Evolutionary conservation across 2,888 invertebrate species (phyloP), one percentile per base, ranked within the genome.

Genomic region (Diadromus collaris): DNA sequence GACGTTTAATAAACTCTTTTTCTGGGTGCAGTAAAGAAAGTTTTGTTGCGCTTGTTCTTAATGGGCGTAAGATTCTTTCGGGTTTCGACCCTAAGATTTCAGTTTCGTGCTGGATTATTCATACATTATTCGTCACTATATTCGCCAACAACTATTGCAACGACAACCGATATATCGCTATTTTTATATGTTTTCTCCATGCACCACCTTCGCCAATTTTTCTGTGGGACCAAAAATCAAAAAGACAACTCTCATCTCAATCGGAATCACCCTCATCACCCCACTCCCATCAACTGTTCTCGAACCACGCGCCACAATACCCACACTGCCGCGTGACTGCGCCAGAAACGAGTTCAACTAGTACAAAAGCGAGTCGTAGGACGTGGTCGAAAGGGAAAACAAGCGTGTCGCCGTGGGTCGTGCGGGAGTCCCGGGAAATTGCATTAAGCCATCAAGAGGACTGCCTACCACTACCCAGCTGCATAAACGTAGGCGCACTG

Each of bases 341-440:
- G 9, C 24, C 5, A 24, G 16, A 68, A 56, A 68, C 67, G 56
- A 16, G 54, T 41, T 56, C 41, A 41, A 16, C 5, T 27, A 60
- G 29, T 2, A 63, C 61, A 73, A 73, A 67, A 67, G 73, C 41
- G 51, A 80, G 74, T 71, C 70, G 56, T 63, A 70, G 56, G 34
- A 38, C 61, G 54, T n/a, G 54, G 73, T 56, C 80, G 80, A 80
- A 77, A 80, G 80, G 74, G 80, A 80, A 80, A 80, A 70, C 80
- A 65, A 79, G 72, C 63, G 70, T 75, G 75, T 48, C n/a, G n/a
- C 61, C 34, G 38, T 64, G 21, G 63, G 29, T 73, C 46, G 46
- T 60, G n/a, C 58, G 44, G 48, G n/a, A 60, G 79, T 32, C 76
- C 65, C 76, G 73, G 70, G 76, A 79, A 76, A n/a, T 29, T 5